Evolutionary conservation across 92 coral and sea anemone genomes (phyloP).

Genomic region (Porites evermanni): DNA sequence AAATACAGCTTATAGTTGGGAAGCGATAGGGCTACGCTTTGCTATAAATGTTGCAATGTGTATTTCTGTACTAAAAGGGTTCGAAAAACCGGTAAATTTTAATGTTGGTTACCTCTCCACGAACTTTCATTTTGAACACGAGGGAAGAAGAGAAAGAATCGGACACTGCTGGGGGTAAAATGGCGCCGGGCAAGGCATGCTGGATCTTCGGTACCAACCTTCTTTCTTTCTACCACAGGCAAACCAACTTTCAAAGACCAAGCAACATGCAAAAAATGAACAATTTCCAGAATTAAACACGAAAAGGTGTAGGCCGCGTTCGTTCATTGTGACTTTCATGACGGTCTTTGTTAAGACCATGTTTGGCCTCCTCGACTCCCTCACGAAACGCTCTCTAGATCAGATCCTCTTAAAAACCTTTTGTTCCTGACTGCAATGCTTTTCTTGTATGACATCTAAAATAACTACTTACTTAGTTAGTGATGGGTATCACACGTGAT

Average conservation of each 20-base stretch:
- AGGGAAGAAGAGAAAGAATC: constrained; percentile 89
- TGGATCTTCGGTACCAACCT: constrained; percentile 14
- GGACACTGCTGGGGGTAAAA: constrained; percentile 86
- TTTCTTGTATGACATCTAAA: too few relatives aligned
- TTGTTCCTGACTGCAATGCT: too few relatives aligned
- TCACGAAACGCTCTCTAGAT: too few relatives aligned
- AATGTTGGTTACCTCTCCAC: constrained; percentile 85
- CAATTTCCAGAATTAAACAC: too few relatives aligned
- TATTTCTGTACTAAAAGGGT: neutral
- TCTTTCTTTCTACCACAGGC: neutral
- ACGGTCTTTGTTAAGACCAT: too few relatives aligned
- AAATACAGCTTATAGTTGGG: neutral
- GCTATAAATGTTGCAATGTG: neutral
- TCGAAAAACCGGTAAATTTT: neutral
- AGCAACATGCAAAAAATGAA: too few relatives aligned
- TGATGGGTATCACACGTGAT: too few relatives aligned
- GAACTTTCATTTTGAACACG: constrained; percentile 97
- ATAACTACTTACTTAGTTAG: too few relatives aligned
- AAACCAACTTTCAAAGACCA: neutral
- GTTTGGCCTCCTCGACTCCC: too few relatives aligned
- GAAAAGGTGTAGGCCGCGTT: too few relatives aligned
- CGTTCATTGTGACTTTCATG: too few relatives aligned
- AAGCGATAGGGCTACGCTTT: neutral
- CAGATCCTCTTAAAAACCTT: too few relatives aligned
- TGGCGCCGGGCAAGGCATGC: constrained; percentile 38